Evolutionary conservation across 2,797 vertebrate species (phyloP), one percentile per base, ranked within the genome.

Genomic region (Steatocranus sp.): DNA sequence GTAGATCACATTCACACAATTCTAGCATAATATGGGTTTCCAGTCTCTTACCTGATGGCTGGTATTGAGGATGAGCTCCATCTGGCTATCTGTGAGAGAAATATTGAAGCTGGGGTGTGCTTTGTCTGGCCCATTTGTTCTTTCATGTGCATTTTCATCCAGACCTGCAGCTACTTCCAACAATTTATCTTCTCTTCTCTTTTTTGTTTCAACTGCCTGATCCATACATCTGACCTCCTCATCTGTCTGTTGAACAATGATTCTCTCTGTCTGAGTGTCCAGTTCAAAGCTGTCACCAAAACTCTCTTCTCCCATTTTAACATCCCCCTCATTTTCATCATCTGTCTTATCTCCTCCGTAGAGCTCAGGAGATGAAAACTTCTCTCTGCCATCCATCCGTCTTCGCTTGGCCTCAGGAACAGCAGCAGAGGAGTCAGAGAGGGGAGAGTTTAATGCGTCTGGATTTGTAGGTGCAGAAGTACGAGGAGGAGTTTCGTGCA

Each of bases 241-340:
- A 49, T 87, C 84, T 34, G 76, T 83, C 38, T 94, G 93, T 41
- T 97, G 97, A 84, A 96, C 94, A 78, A 99, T 95, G 76, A 99
- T 95, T 93, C 94, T 96, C 83, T 99, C 98, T 8, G 97, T 98
- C 88, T 98, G 98, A 84, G 97, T 97, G 94, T 99, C 98, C 87
- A 99, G 88, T 87, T 97, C 97, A 86, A 99, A 97, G 91, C 98
- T 99, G 86, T 98, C 97, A 70, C 97, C 97, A 89, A 99, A 99
- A 81, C 94, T 96, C 81, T 95, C 96, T 77, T 92, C 93, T 27
- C 61, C 81, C 56, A 4, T 86, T 70, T 79, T 80, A 14, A 20
- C 43, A 2, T 32, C 50, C 43, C n/a, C 85, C 7, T 70, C 77
- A 2, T 2, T 27, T 9, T 85, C 87, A 23, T 85, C 84, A 3